These are phyloP conservation scores for Eurois occulta DNA, from an alignment of 2,888 invertebrate genomes.

Conservation along the genomic window DNA sequence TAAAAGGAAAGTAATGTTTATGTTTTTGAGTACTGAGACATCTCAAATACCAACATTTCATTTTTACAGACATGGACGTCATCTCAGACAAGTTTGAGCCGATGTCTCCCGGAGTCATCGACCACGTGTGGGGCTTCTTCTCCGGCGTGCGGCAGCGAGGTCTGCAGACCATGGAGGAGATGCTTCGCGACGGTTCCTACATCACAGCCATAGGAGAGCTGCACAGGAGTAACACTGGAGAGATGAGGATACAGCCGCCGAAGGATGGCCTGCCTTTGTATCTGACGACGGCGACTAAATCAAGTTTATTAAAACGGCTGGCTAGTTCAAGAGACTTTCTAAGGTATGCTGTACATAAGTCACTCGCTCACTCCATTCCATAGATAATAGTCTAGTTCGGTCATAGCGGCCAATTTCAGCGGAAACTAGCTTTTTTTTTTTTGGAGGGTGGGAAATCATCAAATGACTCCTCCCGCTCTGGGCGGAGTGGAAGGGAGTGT, in stretches of 20 bases:
- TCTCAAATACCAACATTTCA: neutral
- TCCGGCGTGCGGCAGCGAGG: constrained; percentile 96
- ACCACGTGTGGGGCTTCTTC: constrained; percentile 96
- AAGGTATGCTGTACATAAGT: constrained; percentile 84
- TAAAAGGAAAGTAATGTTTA: neutral
- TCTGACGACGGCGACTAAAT: constrained; percentile 94
- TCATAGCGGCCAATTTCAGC: neutral
- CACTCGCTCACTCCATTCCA: neutral
- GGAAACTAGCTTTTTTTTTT: no score
- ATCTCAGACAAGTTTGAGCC: constrained; percentile 96
- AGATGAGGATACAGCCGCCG: constrained; percentile 94
- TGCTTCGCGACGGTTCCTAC: constrained; percentile 95
- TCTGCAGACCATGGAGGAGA: constrained; percentile 96
- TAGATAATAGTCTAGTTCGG: neutral
- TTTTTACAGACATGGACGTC: constrained; percentile 92
- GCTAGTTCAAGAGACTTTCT: constrained; percentile 93
- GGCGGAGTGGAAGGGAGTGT: no score
- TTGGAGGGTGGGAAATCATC: no score
- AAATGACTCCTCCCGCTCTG: no score
- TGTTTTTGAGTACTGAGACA: neutral
- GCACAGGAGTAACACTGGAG: constrained; percentile 91
- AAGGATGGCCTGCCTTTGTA: constrained; percentile 93
- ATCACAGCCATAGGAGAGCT: constrained; percentile 95
- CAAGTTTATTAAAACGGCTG: constrained; percentile 93
- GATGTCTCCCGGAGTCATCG: constrained; percentile 93